Base-by-base conservation (phyloP, 1,140 invertebrate genomes). In the Dreissena rostriformis region DNA sequence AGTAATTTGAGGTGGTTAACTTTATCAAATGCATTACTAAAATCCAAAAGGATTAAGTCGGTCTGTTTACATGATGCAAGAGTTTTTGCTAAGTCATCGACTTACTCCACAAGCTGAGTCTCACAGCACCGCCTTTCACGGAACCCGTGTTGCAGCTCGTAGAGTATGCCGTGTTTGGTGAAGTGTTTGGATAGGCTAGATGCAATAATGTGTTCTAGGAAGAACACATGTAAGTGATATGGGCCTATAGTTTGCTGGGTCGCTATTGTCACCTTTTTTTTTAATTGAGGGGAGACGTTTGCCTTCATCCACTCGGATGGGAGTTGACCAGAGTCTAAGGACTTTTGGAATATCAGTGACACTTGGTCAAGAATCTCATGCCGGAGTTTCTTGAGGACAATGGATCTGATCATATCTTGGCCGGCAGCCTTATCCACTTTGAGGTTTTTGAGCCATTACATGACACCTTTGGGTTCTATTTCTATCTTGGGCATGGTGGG, bases 111-210 rank as follows among this genome's bases (percentile, higher is more conserved):
- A 19, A 80, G n/a, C 51, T 80, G 77, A 8, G 66, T 80, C 39
- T 70, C 77, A 71, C 77, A 80, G 66, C 66, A 80, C 14, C 66
- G 53, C 22, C 24, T 26, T 57, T 73, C 75, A 24, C 74, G 49
- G 65, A 87, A 87, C 5, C 66, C 86, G 75, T 85, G 82, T 70
- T 87, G 82, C 0, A 82, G 72, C n/a, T 72, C 22, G 68, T 87
- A 87, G 8, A 87, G 53, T 19, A 83, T 82, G 70, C 78, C 85
- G 22, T 82, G 71, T 14, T 17, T 83, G 12, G 63, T 76, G n/a
- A 71, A 29, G 39, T 87, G 83, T 29, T 7, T 61, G 26, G 80
- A 57, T 19, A 75, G 71, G 49, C 53, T 55, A 39, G 76, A 81
- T 17, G 77, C 28, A 7, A 87, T 51, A 51, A 80, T 85, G 26